Evolutionary conservation across 2,113 vertebrate species (phyloP).

Genomic region (Ictalurus furcatus): DNA sequence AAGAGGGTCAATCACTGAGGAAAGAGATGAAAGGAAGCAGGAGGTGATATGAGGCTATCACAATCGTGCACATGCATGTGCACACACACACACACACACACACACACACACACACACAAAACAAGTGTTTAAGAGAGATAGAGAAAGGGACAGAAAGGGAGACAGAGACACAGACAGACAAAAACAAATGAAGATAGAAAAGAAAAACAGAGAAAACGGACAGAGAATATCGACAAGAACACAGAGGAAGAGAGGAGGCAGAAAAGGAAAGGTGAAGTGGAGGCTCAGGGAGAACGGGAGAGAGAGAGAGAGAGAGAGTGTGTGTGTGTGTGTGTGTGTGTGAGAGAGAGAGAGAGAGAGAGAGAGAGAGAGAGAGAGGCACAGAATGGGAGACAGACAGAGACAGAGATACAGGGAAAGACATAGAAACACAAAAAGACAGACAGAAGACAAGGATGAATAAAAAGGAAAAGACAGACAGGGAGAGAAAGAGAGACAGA

Average conservation of each 20-base stretch:
- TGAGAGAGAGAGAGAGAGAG: not conserved
- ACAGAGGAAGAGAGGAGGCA: not conserved
- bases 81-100: not conserved
- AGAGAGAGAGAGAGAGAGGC: not conserved
- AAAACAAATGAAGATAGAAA: not conserved
- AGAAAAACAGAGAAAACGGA: not conserved
- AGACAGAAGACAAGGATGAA: too few relatives aligned
- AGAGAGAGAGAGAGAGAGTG: not conserved
- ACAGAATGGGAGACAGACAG: too few relatives aligned
- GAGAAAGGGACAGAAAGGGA: not conserved
- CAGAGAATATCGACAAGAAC: not conserved
- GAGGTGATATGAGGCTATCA: not conserved
- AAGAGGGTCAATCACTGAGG: not conserved
- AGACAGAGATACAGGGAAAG: not conserved
- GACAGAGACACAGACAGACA: not conserved
- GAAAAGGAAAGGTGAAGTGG: not conserved
- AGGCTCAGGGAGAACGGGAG: not conserved
- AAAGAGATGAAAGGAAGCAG: conserved; percentile 1
- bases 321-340: too few relatives aligned
- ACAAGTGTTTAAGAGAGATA: not conserved
- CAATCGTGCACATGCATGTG: not conserved
- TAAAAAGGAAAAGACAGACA: too few relatives aligned
- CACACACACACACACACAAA: not conserved
- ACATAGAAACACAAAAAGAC: not conserved
- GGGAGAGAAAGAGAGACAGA: too few relatives aligned